Evolutionary conservation across 2,797 vertebrate species (phyloP), one percentile per base, ranked within the genome.

Genomic region (Sebastes variabilis): DNA sequence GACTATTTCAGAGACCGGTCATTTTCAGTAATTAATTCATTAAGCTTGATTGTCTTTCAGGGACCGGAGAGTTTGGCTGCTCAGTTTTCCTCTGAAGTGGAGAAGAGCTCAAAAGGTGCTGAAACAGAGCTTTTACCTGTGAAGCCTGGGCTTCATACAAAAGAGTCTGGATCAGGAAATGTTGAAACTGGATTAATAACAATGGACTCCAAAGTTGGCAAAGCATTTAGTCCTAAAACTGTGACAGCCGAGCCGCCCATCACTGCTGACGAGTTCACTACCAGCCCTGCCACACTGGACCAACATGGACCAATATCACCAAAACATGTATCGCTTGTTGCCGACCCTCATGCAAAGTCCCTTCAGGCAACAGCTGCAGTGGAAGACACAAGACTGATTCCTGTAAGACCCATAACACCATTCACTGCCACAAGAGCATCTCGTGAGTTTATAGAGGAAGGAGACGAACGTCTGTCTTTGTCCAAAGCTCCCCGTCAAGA

Each of bases 311-410:
- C 36, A 38, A 13, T 38, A 38, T 59, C 76, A 24, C 36, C 38
- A 18, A 8, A 58, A 42, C 56, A n/a, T 27, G 67, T 84, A 82
- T 2, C n/a, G 1, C 10, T 20, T 0, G 10, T 67, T 55, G 2
- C 20, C 1, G 24, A 24, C 10, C 2, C 25, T 32, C 49, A 11
- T 2, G 4, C 13, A 11, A 49, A 71, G 61, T n/a, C 67, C 5
- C 16, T 22, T 55, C 81, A 65, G 46, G 10, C 82, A 24, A 78
- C 32, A 54, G 68, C 83, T 18, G 69, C 56, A 24, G 34, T 60
- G 2, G 89, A 81, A 61, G 83, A 87, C 29, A 90, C 88, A 0
- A 72, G 80, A 27, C 34, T 79, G 18, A 72, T 91, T 75, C 90
- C 91, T 61, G 46, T 29, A 2, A 88, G 88, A 73, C 81, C 91